phyloP scores from a whole-genome alignment of 2,888 invertebrate genomes.

The Nomada hirtipes region DNA sequence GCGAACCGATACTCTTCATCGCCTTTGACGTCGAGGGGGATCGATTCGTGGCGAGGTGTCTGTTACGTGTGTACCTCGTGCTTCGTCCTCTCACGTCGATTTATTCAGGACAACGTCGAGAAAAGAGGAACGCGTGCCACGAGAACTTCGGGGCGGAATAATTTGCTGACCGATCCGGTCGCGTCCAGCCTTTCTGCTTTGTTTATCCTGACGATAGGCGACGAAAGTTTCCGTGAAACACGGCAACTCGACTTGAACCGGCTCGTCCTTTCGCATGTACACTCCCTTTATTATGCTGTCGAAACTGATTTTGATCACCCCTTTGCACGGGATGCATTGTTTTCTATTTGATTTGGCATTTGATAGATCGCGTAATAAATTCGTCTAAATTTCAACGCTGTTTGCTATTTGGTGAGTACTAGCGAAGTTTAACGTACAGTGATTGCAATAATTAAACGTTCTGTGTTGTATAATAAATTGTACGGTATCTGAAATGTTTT shows the following conservation, averaged over 20 bases:
- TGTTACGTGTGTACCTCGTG: constrained; percentile 30
- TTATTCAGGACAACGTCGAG: constrained; percentile 49
- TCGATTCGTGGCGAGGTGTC: constrained; percentile 37
- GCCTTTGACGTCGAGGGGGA: constrained; percentile 47
- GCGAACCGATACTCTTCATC: constrained; percentile 5
- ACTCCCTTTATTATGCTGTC: constrained; percentile 44
- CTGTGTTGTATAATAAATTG: no score
- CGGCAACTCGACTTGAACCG: constrained; percentile 28
- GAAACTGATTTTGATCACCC: constrained; percentile 13
- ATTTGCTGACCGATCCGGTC: constrained; percentile 33
- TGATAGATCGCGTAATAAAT: background rate
- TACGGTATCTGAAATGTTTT: no score
- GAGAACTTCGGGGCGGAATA: constrained; percentile 45
- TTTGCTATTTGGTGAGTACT: no score
- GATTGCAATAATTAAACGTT: no score
- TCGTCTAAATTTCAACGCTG: no score
- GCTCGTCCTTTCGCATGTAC: constrained; percentile 49
- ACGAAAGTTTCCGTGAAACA: constrained; percentile 51
- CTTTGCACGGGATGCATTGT: background rate
- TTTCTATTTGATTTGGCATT: background rate
- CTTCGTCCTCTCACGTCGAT: constrained; percentile 27
- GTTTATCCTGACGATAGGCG: constrained; percentile 27
- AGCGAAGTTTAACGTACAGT: no score
- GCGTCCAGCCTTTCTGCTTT: constrained; percentile 48
- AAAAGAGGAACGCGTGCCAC: constrained; percentile 23